Conservation (phyloP, 2,888 invertebrate species). For the Nesidiocoris tenuis region DNA sequence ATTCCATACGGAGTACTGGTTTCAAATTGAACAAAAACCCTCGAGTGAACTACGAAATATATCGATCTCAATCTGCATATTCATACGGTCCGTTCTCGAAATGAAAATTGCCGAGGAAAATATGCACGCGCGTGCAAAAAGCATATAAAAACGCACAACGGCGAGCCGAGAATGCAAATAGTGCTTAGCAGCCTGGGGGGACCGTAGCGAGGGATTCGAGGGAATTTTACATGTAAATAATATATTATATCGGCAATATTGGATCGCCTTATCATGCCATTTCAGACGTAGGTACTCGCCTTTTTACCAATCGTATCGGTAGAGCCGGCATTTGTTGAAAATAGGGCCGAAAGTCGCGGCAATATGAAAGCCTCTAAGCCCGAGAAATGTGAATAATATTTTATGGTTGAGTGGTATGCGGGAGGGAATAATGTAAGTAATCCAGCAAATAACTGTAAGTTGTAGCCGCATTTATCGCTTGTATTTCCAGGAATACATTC, state of each 20-base stretch:
- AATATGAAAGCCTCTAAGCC: too few relatives aligned
- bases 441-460: too few relatives aligned
- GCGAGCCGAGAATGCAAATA: background rate
- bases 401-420: too few relatives aligned
- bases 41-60: background rate
- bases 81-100: background rate
- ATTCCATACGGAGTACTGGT: too few relatives aligned
- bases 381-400: too few relatives aligned
- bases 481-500: too few relatives aligned
- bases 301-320: too few relatives aligned
- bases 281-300: background rate
- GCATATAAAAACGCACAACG: background rate
- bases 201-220: background rate
- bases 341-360: too few relatives aligned
- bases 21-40: background rate
- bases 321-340: too few relatives aligned
- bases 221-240: constrained; percentile 36
- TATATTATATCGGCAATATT: constrained; percentile 30
- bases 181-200: background rate
- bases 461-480: too few relatives aligned
- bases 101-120: constrained; percentile 8
- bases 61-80: background rate
- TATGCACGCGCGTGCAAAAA: background rate
- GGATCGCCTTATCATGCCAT: constrained; percentile 24
- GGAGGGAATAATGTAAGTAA: too few relatives aligned